A percentile compares a stretch with the other conserved stretches of the same genome.
Conservation (phyloP, 2,113 vertebrate genomes). For the Poeciliopsis prolifica region DNA sequence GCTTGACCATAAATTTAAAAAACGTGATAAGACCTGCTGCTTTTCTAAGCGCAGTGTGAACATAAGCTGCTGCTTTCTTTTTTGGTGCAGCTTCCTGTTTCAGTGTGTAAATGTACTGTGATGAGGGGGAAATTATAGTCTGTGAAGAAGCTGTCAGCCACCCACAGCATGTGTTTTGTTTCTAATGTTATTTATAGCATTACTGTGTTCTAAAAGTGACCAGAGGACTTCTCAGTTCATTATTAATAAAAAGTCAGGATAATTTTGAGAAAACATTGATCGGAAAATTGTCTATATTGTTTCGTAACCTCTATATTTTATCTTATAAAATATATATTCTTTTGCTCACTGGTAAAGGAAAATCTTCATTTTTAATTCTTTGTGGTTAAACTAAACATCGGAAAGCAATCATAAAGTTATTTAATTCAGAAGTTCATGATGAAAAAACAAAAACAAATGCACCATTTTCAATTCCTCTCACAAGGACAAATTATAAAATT, state of each 20-base stretch:
- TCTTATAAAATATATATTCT: neutral
- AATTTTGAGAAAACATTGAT: neutral
- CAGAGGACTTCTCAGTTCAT: neutral
- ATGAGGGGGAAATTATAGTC: conserved; percentile 27
- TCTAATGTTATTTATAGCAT: neutral
- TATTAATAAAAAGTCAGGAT: neutral
- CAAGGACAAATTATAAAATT: no score
- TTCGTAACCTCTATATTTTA: neutral
- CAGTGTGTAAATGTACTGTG: neutral
- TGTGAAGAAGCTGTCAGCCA: neutral
- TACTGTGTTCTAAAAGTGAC: neutral
- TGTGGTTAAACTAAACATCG: neutral
- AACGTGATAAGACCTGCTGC: neutral
- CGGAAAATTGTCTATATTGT: neutral
- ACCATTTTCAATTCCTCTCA: neutral
- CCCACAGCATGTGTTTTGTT: neutral
- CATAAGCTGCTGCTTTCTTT: neutral
- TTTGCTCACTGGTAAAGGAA: neutral
- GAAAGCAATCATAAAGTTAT: neutral
- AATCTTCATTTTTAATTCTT: neutral
- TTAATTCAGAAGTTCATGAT: neutral
- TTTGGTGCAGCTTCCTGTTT: conserved; percentile 44
- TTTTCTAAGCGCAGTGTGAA: neutral
- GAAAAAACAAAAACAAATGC: neutral
- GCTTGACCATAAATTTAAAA: neutral